Conservation (phyloP, 2,113 vertebrate genomes). For the Oncorhynchus tshawytscha region DNA sequence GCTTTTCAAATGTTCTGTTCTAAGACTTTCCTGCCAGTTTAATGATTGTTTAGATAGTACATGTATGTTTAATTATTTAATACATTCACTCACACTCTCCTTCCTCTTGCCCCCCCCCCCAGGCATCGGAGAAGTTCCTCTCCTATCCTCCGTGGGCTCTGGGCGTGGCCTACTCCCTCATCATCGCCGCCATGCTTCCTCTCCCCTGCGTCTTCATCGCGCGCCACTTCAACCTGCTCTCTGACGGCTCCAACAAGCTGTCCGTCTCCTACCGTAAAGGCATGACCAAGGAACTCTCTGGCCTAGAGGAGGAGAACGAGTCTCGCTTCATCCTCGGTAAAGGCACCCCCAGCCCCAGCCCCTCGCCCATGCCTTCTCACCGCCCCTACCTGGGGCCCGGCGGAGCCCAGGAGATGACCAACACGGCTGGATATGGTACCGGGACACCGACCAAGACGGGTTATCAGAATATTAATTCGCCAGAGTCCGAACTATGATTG, state of each 20-base stretch:
- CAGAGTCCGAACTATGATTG: constrained; percentile 91
- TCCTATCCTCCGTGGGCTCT: constrained; percentile 93
- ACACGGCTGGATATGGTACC: constrained; percentile 89
- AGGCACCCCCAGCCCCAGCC: constrained; percentile 75
- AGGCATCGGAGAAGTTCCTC: constrained; percentile 89
- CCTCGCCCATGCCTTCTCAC: constrained; percentile 92
- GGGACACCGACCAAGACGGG: constrained; percentile 83
- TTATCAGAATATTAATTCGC: constrained; percentile 87
- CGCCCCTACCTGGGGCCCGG: constrained; percentile 92
- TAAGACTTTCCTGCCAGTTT: no score
- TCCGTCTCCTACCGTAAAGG: constrained; percentile 96
- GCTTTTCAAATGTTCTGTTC: not conserved
- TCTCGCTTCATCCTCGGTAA: constrained; percentile 97
- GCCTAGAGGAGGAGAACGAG: constrained; percentile 92
- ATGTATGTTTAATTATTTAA: no score
- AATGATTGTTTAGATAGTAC: no score
- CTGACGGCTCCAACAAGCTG: constrained; percentile 92
- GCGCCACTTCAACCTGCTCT: constrained; percentile 88
- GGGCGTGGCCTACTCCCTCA: constrained; percentile 86
- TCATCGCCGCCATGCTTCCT: constrained; percentile 86
- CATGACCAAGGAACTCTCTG: constrained; percentile 98
- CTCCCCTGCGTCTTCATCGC: constrained; percentile 87
- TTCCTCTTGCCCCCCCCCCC: not conserved
- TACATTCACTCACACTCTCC: not conserved
- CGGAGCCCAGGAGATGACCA: constrained; percentile 84